Evolutionary conservation across 2,113 vertebrate genomes (phyloP), one percentile per base, ranked within the genome.

Genomic region (Cheirogaleus medius): DNA sequence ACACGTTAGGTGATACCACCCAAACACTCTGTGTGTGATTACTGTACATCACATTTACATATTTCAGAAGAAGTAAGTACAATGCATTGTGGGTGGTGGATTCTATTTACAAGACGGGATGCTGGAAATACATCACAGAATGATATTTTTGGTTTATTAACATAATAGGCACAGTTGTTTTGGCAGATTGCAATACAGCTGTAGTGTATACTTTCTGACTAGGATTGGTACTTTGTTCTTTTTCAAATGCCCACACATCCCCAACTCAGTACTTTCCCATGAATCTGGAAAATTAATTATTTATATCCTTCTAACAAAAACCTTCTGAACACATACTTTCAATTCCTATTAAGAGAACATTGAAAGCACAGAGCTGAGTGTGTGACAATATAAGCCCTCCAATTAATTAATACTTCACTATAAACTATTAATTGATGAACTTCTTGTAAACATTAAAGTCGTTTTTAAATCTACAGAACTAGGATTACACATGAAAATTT

Each of bases 341-440:
- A 39, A 58, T 89, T 34, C 0, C 0, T 32, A 6, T 56, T 29
- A 69, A 52, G 63, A 76, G 64, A 89, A 47, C 0, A 13, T 0
- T 66, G 42, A 89, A 93, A 96, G 25, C 1, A 3, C n/a, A 95
- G 39, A 77, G 29, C 3, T 6, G 20, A 74, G 32, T 37, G 8
- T 39, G 29, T 73, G 71, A 76, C 0, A 84, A 68, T 27, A 37
- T 39, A 89, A 71, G 0, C 34, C 1, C 13, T 8, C 47, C 12
- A 68, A 42, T 18, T 87, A 89, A 92, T 82, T 66, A 54, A 98
- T 37, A 15, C 68, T 76, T n/a, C 0, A 76, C 27, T 77, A 89
- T 87, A 89, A 98, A 97, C 80, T 98, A 93, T 20, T 66, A 34
- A 80, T 74, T 17, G 93, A 80, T 6, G 32, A 90, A 91, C 63